A percentile compares a stretch with the other conserved stretches of the same genome.
These are phyloP conservation scores for Pedionomus torquatus DNA, from an alignment of 2,113 vertebrate genomes.

Conservation along the genomic window DNA sequence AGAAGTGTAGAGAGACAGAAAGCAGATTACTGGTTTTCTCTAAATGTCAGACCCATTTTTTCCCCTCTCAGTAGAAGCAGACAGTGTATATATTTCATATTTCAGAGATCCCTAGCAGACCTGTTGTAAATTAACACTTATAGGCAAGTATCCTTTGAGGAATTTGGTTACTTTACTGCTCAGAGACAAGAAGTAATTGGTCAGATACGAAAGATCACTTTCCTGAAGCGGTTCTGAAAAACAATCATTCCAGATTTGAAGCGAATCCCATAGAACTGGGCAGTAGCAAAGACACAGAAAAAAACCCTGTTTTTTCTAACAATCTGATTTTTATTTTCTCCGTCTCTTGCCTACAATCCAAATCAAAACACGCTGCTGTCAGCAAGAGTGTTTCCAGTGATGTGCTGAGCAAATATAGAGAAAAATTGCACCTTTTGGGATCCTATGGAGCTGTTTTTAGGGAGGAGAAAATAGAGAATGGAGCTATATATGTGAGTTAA, in stretches of 20 bases:
- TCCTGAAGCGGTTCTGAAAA: neutral
- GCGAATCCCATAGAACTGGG: neutral
- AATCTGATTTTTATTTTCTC: neutral
- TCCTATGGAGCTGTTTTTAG: neutral
- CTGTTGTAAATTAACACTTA: neutral
- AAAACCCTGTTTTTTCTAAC: neutral
- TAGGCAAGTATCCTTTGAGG: neutral
- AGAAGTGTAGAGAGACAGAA: neutral
- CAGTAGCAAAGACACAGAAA: neutral
- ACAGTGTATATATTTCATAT: neutral
- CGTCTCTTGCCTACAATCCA: neutral
- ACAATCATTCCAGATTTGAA: neutral
- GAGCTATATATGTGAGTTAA: neutral
- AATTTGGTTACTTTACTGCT: neutral
- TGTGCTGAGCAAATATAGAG: neutral
- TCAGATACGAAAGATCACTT: neutral
- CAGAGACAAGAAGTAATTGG: neutral
- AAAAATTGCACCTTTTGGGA: neutral
- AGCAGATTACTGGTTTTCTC: neutral
- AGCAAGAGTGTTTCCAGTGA: neutral
- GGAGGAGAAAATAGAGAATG: neutral
- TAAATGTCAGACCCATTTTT: neutral
- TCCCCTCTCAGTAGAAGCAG: neutral
- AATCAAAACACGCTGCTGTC: neutral
- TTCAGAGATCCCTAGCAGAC: neutral